These are phyloP conservation scores for Thereva nobilitata DNA, from an alignment of 2,888 invertebrate genomes.

Conservation along the genomic window DNA sequence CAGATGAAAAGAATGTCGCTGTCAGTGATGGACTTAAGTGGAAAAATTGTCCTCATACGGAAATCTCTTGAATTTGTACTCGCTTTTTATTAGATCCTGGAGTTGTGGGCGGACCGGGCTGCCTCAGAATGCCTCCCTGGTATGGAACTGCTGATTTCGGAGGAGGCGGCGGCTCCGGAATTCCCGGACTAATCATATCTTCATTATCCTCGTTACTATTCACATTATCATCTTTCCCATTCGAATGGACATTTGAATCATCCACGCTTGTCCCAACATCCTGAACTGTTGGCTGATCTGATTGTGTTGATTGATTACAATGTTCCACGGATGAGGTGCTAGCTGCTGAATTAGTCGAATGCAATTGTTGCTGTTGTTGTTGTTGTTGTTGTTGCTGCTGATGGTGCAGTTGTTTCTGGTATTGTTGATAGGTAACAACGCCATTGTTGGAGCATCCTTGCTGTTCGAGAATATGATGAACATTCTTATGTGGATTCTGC, in stretches of 20 bases:
- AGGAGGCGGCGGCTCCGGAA: conserved; percentile 67
- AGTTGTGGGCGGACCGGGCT: conserved; percentile 61
- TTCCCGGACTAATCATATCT: conserved; percentile 54
- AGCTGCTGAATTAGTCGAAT: conserved; percentile 12
- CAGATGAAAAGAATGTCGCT: background rate
- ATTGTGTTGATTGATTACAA: conserved; percentile 46
- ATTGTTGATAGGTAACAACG: conserved; percentile 43
- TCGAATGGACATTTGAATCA: conserved; percentile 39
- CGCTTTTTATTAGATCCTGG: conserved; percentile 83
- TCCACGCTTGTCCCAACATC: conserved; percentile 44
- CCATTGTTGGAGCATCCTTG: conserved; percentile 31
- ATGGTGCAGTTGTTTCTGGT: conserved; percentile 35
- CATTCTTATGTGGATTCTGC: conserved; percentile 48
- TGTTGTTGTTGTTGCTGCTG: conserved; percentile 24
- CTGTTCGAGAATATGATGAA: conserved; percentile 32
- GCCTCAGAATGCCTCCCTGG: conserved; percentile 64
- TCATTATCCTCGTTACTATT: conserved; percentile 59
- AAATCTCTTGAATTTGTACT: conserved; percentile 91
- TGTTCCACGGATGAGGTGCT: conserved; percentile 40
- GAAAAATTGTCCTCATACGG: conserved; percentile 63
- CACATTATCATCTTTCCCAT: conserved; percentile 50
- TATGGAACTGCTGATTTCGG: conserved; percentile 56
- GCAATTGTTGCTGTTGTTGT: conserved; percentile 24
- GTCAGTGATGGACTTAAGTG: conserved; percentile 1
- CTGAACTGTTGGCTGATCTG: conserved; percentile 43